Base-by-base conservation (phyloP, 2,113 vertebrate species). In the Rhineura floridana region DNA sequence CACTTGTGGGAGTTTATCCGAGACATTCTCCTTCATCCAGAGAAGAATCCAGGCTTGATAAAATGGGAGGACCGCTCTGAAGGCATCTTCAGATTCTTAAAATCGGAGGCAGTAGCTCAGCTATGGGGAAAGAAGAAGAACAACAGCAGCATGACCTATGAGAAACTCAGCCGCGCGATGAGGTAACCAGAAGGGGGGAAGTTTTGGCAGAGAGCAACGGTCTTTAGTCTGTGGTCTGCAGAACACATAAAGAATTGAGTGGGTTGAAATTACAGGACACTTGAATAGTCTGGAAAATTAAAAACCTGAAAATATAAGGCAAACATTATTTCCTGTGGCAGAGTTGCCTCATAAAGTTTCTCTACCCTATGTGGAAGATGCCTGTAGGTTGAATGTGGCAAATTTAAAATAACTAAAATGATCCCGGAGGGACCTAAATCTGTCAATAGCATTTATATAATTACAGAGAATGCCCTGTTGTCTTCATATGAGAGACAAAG, bases 41-140 rank as follows among this genome's bases (percentile, higher is more conserved):
- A 99, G 84, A 97, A 98, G 93, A 98, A 99, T 86, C 98, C 98
- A 0, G 99, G 99, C 3, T 94, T 99, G 85, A 99, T 99, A 91
- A 99, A 99, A 88, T 99, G 99, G 99, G 99, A 99, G 96, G 98
- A 99, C 90, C 97, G 98, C 21, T 96, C 98, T 2, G 98, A 99
- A 92, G 99, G 99, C 0, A 96, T 99, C 78, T 99, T 99, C 92
- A 97, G 99, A 83, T 99, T 99, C 95, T 96, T 99, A 52, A 99
- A 99, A 93, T 99, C 99, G 0, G 99, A 99, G 91, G 99, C 98
- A 1, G 99, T 99, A 93, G 99, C 99, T 86, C 98, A 99, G 92
- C 95, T 99, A 1, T 99, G 99, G 99, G 99, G 99, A 15, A 99
- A 98, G 95, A 99, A 99, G 97, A 99, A 99, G 82, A 99, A 99